A percentile compares a stretch with the other conserved stretches of the same genome.
Evolutionary conservation across 2,888 invertebrate species (phyloP).

Genomic region (Ctena decussata): DNA sequence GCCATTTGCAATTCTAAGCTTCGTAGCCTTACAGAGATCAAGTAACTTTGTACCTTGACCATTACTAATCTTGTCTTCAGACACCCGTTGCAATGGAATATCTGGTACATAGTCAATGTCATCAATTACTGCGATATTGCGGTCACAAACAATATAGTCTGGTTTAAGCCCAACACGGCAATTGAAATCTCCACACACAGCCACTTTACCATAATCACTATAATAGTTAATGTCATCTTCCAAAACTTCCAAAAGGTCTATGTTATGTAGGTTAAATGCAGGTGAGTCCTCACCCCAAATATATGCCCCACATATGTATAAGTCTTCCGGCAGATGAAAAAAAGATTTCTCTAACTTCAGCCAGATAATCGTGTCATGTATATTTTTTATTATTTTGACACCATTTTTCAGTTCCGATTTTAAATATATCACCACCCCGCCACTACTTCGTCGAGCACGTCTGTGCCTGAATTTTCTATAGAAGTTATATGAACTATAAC

Average conservation of each 20-base stretch:
- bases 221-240: constrained; percentile 29
- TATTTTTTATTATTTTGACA: constrained; percentile 33
- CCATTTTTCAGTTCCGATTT: constrained; percentile 28
- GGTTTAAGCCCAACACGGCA: not conserved
- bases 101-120: too few relatives aligned
- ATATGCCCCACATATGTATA: constrained; percentile 42
- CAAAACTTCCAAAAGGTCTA: constrained; percentile 32
- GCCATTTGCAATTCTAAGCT: too few relatives aligned
- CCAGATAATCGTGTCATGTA: constrained; percentile 42
- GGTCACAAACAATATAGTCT: constrained; percentile 10
- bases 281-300: constrained; percentile 46
- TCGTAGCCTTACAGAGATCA: too few relatives aligned
- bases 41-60: too few relatives aligned
- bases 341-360: constrained; percentile 29
- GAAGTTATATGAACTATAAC: constrained; percentile 22
- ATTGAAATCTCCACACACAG: constrained; percentile 20
- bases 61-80: too few relatives aligned
- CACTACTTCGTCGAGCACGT: constrained; percentile 36
- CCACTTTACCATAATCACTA: not conserved
- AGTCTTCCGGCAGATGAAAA: constrained; percentile 35
- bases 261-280: constrained; percentile 27
- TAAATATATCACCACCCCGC: constrained; percentile 28
- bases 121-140: too few relatives aligned
- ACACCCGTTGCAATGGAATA: too few relatives aligned
- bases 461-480: constrained; percentile 38